Evolutionary conservation across 2,113 vertebrate species (phyloP).

Genomic region (Epinephelus moara): DNA sequence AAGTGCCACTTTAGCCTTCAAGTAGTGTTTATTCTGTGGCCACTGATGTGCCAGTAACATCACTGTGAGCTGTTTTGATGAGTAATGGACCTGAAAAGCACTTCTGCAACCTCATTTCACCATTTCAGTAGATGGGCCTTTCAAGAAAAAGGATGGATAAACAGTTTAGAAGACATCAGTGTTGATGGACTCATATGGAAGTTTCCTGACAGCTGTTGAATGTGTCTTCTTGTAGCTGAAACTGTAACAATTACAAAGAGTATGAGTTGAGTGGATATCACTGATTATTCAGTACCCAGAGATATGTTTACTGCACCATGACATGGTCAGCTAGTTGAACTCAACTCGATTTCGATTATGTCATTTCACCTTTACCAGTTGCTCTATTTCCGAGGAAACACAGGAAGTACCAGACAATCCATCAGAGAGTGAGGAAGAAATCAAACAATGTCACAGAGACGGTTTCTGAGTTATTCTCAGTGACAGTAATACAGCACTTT

Average conservation of each 20-base stretch:
- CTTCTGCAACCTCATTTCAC: constrained; percentile 1
- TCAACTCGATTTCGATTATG: background rate
- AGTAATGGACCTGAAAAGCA: constrained; percentile 19
- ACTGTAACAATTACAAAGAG: background rate
- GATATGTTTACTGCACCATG: background rate
- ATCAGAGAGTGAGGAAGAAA: no score
- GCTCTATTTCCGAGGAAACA: no score
- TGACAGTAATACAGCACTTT: no score
- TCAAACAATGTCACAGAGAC: no score
- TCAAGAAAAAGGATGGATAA: background rate
- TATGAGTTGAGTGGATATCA: background rate
- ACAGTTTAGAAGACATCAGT: background rate
- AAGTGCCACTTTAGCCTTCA: constrained; percentile 10
- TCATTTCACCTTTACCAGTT: no score
- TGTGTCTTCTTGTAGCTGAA: background rate
- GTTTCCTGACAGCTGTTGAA: background rate
- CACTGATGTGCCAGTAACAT: background rate
- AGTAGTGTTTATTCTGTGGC: constrained; percentile 1
- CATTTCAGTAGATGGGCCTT: background rate
- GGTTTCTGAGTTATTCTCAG: no score
- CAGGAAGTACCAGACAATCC: no score
- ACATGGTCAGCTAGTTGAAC: background rate
- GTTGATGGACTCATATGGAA: background rate
- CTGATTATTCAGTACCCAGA: background rate
- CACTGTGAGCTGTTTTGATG: constrained; percentile 7